Conservation (phyloP, 2,797 vertebrate species). For the Loriculus beryllinus region DNA sequence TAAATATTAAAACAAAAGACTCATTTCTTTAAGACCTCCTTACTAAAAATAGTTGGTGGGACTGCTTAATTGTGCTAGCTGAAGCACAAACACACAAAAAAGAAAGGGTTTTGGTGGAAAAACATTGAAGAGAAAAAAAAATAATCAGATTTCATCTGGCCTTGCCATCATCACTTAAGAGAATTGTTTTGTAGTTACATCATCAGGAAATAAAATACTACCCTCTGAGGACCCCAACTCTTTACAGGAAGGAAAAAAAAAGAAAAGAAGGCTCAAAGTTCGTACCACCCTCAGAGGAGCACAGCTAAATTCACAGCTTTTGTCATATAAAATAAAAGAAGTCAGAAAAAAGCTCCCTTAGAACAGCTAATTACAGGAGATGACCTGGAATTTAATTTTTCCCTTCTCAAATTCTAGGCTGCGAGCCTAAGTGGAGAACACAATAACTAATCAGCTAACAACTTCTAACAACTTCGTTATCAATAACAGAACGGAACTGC, state of each 20-base stretch:
- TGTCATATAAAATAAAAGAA: not conserved
- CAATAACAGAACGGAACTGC: constrained; percentile 66
- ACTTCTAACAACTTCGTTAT: constrained; percentile 45
- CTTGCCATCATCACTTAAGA: constrained; percentile 82
- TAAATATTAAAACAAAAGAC: constrained; percentile 40
- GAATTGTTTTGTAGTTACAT: constrained; percentile 85
- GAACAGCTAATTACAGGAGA: constrained; percentile 11
- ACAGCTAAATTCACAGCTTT: constrained; percentile 9
- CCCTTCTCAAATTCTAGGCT: not conserved
- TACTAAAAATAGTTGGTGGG: constrained; percentile 59
- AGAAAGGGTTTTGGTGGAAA: constrained; percentile 65
- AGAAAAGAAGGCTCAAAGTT: constrained; percentile 46
- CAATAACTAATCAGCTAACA: constrained; percentile 10
- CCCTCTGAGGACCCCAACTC: constrained; percentile 76
- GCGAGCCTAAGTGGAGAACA: not conserved
- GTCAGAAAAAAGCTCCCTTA: not conserved
- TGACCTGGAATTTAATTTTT: not conserved
- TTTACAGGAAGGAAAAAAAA: constrained; percentile 64
- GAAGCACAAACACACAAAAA: constrained; percentile 62
- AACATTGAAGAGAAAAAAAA: constrained; percentile 36
- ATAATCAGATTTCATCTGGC: constrained; percentile 77
- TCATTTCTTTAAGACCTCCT: constrained; percentile 50
- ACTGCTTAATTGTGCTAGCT: constrained; percentile 60
- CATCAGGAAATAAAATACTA: constrained; percentile 83
- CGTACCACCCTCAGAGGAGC: constrained; percentile 26